Evolutionary conservation across 2,797 vertebrate genomes (phyloP).

Genomic region (Pangasius krempfi): DNA sequence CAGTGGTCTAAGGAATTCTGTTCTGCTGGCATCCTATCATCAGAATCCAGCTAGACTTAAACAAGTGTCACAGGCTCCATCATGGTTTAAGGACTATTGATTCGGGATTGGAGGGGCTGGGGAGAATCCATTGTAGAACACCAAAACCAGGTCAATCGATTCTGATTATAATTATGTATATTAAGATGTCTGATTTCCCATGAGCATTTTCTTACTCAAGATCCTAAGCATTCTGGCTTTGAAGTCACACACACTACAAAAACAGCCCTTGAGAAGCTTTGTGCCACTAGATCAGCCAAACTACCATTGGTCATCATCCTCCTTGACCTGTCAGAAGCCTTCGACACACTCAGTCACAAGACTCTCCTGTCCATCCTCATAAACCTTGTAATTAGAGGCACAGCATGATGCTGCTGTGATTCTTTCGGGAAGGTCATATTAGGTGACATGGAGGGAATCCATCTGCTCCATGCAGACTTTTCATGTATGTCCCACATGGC

Average conservation of each 20-base stretch:
- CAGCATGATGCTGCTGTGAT: background rate
- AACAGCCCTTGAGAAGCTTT: background rate
- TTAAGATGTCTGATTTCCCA: background rate
- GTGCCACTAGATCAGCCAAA: background rate
- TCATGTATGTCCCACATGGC: background rate
- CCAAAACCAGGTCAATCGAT: background rate
- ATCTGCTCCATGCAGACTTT: slow-evolving; percentile 17
- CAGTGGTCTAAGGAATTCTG: background rate
- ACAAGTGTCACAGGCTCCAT: background rate
- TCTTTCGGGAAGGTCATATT: background rate
- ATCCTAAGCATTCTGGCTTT: background rate
- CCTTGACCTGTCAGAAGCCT: background rate
- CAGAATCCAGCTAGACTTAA: background rate
- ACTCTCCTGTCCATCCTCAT: background rate
- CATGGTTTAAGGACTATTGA: background rate
- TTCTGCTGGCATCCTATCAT: background rate
- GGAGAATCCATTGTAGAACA: background rate
- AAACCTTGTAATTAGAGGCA: slow-evolving; percentile 13
- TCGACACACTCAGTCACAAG: background rate
- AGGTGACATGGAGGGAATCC: background rate
- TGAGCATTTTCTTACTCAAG: background rate
- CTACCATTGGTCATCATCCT: background rate
- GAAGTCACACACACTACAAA: background rate
- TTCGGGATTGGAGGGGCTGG: background rate
- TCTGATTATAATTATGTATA: background rate